These are phyloP conservation scores for Pangasius djambal DNA, from an alignment of 2,797 vertebrate species.

Conservation along the genomic window DNA sequence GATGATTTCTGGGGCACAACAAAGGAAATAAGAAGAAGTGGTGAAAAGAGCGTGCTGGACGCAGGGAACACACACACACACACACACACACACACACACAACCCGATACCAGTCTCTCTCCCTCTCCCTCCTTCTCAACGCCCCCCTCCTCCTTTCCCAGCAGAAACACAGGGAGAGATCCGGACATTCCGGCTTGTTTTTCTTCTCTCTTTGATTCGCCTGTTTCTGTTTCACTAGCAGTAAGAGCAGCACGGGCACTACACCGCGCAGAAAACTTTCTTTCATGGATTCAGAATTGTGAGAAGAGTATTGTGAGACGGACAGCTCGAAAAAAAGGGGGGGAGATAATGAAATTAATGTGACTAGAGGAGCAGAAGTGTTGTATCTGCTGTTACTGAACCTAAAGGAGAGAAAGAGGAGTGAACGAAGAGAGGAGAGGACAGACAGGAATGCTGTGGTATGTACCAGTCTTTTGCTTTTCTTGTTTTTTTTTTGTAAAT, in stretches of 20 bases:
- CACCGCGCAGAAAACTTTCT: slow-evolving; percentile 69
- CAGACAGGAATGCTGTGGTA: slow-evolving; percentile 77
- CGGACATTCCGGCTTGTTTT: slow-evolving; percentile 66
- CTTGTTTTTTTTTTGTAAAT: background rate
- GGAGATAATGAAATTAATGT: slow-evolving; percentile 58
- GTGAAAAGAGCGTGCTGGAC: slow-evolving; percentile 78
- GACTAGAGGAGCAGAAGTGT: slow-evolving; percentile 63
- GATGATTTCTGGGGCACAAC: slow-evolving; percentile 76
- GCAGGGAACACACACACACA: slow-evolving; percentile 72
- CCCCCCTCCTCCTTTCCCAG: slow-evolving; percentile 52
- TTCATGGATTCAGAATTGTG: slow-evolving; percentile 56
- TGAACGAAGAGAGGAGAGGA: slow-evolving; percentile 47
- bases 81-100: slow-evolving; percentile 66
- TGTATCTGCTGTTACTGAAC: slow-evolving; percentile 63
- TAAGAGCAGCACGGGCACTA: slow-evolving; percentile 47
- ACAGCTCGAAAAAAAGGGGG: slow-evolving; percentile 25
- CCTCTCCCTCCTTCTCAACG: slow-evolving; percentile 45
- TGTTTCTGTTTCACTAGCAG: slow-evolving; percentile 47
- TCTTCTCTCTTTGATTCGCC: slow-evolving; percentile 36
- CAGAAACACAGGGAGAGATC: slow-evolving; percentile 62
- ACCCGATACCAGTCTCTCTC: slow-evolving; percentile 19
- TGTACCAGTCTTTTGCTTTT: slow-evolving; percentile 57
- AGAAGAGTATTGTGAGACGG: slow-evolving; percentile 15
- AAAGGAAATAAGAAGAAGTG: slow-evolving; percentile 83
- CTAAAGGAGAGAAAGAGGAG: slow-evolving; percentile 66